phyloP scores from a whole-genome alignment of 2,888 invertebrate species.

The Brenthis ino region DNA sequence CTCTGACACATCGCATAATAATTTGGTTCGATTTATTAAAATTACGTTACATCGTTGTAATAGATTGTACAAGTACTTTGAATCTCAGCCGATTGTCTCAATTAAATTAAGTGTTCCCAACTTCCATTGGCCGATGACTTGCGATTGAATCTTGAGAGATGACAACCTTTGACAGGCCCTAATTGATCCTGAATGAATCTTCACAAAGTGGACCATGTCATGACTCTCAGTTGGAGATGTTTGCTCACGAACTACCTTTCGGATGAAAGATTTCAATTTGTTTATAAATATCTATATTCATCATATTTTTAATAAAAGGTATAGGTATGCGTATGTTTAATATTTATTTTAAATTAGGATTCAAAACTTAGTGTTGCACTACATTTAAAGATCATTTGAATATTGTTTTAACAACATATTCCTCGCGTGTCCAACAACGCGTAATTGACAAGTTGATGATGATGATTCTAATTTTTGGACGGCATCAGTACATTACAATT shows the following conservation, averaged over 20 bases:
- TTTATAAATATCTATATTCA: neutral
- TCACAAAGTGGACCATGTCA: conserved; percentile 32
- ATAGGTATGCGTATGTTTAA: no score
- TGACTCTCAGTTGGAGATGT: conserved; percentile 29
- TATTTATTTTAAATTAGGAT: no score
- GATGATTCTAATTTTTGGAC: conserved; percentile 42
- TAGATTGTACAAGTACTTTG: conserved; percentile 22
- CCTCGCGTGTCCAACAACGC: conserved; percentile 16
- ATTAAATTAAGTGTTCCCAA: conserved; percentile 70
- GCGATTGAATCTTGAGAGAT: conserved; percentile 54
- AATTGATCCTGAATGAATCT: conserved; percentile 64
- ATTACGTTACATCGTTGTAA: conserved; percentile 19
- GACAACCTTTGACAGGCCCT: conserved; percentile 50
- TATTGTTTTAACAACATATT: neutral
- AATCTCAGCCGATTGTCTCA: conserved; percentile 58
- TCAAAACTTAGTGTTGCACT: no score
- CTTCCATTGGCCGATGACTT: conserved; percentile 49
- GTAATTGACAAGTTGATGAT: conserved; percentile 39
- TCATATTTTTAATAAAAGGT: no score
- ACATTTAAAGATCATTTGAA: no score
- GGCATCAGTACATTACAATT: conserved; percentile 39
- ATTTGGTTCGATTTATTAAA: conserved; percentile 27
- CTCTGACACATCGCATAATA: conserved; percentile 10
- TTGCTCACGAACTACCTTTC: conserved; percentile 22
- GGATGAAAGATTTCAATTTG: neutral